These are phyloP conservation scores for Sternotherus odoratus DNA, from an alignment of 2,797 vertebrate genomes.

Conservation along the genomic window DNA sequence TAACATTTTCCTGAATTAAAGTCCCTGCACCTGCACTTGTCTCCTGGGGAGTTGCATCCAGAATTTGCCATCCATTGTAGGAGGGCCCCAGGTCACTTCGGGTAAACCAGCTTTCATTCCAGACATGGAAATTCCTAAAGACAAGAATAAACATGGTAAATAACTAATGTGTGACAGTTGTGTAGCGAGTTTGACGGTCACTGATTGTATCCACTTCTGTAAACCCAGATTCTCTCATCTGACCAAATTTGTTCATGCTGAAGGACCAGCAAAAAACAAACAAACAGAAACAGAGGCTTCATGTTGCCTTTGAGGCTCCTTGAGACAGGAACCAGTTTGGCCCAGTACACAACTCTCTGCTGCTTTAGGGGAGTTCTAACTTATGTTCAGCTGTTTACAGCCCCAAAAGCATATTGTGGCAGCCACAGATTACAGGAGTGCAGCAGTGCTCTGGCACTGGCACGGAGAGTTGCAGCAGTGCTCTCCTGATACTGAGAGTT, in stretches of 20 bases:
- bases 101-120: constrained; percentile 95
- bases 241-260: background rate
- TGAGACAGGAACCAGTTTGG: background rate
- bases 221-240: background rate
- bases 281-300: background rate
- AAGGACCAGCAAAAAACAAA: background rate
- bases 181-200: background rate
- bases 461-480: too few species aligned
- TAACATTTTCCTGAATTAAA: background rate
- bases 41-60: constrained; percentile 96
- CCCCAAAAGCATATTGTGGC: background rate
- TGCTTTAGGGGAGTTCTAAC: background rate
- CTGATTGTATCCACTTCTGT: background rate
- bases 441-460: too few species aligned
- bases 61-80: constrained; percentile 93
- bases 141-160: constrained; percentile 25
- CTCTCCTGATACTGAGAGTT: background rate
- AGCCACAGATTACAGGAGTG: background rate
- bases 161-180: background rate
- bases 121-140: constrained; percentile 95
- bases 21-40: constrained; percentile 88
- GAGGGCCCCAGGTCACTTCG: constrained; percentile 87
- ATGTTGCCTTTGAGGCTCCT: background rate
- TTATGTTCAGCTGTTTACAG: background rate
- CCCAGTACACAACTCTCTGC: background rate